Conservation (phyloP, 2,888 invertebrate genomes). For the Dorcus parallelipipedus region DNA sequence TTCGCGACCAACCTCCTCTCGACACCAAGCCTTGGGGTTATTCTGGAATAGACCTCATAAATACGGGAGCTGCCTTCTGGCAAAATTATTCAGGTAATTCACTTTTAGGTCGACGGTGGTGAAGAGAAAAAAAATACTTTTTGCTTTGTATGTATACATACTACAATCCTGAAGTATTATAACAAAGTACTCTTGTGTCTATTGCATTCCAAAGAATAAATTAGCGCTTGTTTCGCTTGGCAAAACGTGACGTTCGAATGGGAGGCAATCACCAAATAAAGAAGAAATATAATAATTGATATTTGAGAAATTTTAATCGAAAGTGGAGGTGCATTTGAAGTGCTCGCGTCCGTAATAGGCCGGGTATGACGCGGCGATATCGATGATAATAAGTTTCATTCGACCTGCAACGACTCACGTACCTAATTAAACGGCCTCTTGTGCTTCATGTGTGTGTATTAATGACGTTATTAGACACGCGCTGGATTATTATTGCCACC, state of each 20-base stretch:
- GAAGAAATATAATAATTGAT: slow-evolving; percentile 25
- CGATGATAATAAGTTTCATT: slow-evolving; percentile 35
- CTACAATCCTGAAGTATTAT: too few species aligned
- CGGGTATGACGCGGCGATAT: slow-evolving; percentile 35
- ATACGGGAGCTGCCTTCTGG: slow-evolving; percentile 84
- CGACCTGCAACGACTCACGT: slow-evolving; percentile 38
- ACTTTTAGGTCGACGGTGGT: too few species aligned
- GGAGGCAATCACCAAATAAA: slow-evolving; percentile 20
- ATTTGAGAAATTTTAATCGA: slow-evolving; percentile 35
- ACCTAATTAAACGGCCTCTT: slow-evolving; percentile 36
- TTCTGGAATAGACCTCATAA: slow-evolving; percentile 75
- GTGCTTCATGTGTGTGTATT: slow-evolving; percentile 28
- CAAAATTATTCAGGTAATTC: slow-evolving; percentile 83
- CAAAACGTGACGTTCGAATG: slow-evolving; percentile 8
- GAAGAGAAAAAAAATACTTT: too few species aligned
- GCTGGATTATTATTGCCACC: slow-evolving; percentile 19
- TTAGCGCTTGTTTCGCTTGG: too few species aligned
- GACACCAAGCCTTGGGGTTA: slow-evolving; percentile 64
- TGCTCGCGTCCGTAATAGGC: slow-evolving; percentile 27
- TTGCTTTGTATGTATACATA: too few species aligned
- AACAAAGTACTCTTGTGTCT: too few species aligned
- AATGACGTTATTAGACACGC: slow-evolving; percentile 39
- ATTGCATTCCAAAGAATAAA: too few species aligned
- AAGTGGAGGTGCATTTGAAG: slow-evolving; percentile 19
- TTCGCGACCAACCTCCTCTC: slow-evolving; percentile 50